Evolutionary conservation across 2,888 invertebrate genomes (phyloP), one percentile per base, ranked within the genome.

Genomic region (Hipparchia semele): DNA sequence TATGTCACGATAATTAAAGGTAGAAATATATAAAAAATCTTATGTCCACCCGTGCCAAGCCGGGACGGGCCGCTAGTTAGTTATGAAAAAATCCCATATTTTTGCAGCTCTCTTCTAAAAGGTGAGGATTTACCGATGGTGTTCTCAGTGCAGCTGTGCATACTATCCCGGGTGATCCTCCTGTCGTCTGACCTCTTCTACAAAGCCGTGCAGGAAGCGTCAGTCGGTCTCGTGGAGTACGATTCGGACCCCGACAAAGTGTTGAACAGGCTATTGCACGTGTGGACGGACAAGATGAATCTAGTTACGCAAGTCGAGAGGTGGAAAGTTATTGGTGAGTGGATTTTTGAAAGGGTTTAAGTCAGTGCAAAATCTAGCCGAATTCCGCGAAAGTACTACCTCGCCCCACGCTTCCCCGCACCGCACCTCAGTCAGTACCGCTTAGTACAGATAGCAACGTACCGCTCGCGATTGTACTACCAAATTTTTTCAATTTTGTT

Each of bases 271-370:
- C 94, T 98, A 51, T 88, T 98, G 66, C 96, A 96, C 78, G 95
- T 96, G 0, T 98, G 98, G 97, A 95, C 97, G 7, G 95, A 95
- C 76, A 96, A 96, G 87, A 97, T 98, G 96, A 95, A 96, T 58
- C 90, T 96, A 70, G 96, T 98, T 3, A 95, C 97, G 0, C 97
- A 97, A 79, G 95, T 96, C 8, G 97, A 98, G 83, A 95, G 97
- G 87, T 95, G 97, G 82, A 99, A 99, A 88, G 94, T 99, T 51
- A 95, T 98, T 77, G 96, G 96, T 89, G 87, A 95, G 87, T 95
- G 12, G 2, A 10, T 33, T 59, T 13, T 58, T 49, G 39, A 39
- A 39, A 39, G 39, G 5, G 5, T 1, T 23, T 23, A 23, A 23
- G 23, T 23, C 23, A 23, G 23, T 23, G 23, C 23, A 23, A 23